These are phyloP conservation scores for Diabrotica undecimpunctata DNA, from an alignment of 1,140 invertebrate species.

Conservation along the genomic window DNA sequence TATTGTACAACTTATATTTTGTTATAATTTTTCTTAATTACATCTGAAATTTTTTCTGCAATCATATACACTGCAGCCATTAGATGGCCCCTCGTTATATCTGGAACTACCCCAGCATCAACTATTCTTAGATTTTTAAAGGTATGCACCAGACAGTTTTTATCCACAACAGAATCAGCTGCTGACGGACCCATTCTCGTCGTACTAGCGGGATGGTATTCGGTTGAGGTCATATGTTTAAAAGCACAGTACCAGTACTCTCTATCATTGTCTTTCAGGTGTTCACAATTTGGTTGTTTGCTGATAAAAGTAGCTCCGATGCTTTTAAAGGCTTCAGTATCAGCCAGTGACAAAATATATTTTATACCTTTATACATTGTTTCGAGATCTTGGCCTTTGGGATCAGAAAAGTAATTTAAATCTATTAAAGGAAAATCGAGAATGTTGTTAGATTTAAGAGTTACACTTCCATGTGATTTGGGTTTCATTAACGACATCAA, in stretches of 20 bases:
- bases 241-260: slow-evolving; percentile 57
- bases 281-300: background rate
- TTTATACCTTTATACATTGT: slow-evolving; percentile 61
- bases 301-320: slow-evolving; percentile 58
- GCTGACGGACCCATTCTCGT: slow-evolving; percentile 58
- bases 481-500: slow-evolving; percentile 64
- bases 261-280: slow-evolving; percentile 42
- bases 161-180: slow-evolving; percentile 50
- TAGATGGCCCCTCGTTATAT: slow-evolving; percentile 49
- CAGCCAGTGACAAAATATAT: slow-evolving; percentile 54
- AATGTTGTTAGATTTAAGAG: slow-evolving; percentile 64
- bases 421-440: slow-evolving; percentile 71
- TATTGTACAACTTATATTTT: background rate
- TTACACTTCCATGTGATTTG: slow-evolving; percentile 67
- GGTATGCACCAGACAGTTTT: slow-evolving; percentile 45
- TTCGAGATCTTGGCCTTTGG: slow-evolving; percentile 56
- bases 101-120: slow-evolving; percentile 43
- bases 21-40: slow-evolving; percentile 46
- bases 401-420: slow-evolving; percentile 69
- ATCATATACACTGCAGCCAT: slow-evolving; percentile 53
- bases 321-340: slow-evolving; percentile 57
- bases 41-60: slow-evolving; percentile 52
- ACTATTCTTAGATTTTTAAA: slow-evolving; percentile 48
- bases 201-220: slow-evolving; percentile 55
- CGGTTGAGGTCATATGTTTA: slow-evolving; percentile 37